A percentile compares a stretch with the other conserved stretches of the same genome.
phyloP scores from a whole-genome alignment of 2,797 vertebrate species.

The Crotalus adamanteus region DNA sequence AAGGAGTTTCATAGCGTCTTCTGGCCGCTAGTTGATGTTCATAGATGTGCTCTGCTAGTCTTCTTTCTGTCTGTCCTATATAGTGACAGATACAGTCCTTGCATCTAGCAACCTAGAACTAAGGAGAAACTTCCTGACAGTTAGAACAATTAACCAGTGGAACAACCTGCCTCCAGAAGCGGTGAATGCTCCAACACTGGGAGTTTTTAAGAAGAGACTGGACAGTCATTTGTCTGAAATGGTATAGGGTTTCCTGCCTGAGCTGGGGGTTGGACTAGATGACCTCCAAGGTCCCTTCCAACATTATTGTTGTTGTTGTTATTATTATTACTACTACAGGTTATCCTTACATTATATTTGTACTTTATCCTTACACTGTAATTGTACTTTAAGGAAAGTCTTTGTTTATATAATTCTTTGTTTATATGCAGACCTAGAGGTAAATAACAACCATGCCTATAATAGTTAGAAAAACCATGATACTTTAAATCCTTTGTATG shows the following conservation, averaged over 20 bases:
- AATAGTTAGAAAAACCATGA: conserved; percentile 47
- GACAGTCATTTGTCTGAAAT: too few relatives aligned
- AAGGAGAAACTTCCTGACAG: too few relatives aligned
- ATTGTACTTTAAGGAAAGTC: conserved; percentile 32
- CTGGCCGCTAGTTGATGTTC: background rate
- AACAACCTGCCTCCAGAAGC: too few relatives aligned
- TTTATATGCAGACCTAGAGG: conserved; percentile 22
- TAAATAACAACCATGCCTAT: conserved; percentile 17
- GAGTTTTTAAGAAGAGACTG: too few relatives aligned
- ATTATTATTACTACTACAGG: background rate
- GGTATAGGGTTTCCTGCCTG: too few relatives aligned
- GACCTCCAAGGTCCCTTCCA: too few relatives aligned
- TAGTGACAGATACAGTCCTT: background rate
- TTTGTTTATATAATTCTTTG: conserved; percentile 1
- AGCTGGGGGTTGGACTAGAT: too few relatives aligned
- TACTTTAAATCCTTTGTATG: conserved; percentile 33
- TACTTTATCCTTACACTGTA: background rate
- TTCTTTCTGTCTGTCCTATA: background rate
- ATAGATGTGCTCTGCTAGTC: background rate
- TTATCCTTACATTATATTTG: background rate
- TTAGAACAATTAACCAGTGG: too few relatives aligned
- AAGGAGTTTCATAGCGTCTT: background rate
- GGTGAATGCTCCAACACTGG: too few relatives aligned
- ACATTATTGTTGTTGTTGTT: too few relatives aligned
- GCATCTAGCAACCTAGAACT: background rate